Evolutionary conservation across 2,888 invertebrate genomes (phyloP), one percentile per base, ranked within the genome.

Genomic region (Latheticus oryzae): DNA sequence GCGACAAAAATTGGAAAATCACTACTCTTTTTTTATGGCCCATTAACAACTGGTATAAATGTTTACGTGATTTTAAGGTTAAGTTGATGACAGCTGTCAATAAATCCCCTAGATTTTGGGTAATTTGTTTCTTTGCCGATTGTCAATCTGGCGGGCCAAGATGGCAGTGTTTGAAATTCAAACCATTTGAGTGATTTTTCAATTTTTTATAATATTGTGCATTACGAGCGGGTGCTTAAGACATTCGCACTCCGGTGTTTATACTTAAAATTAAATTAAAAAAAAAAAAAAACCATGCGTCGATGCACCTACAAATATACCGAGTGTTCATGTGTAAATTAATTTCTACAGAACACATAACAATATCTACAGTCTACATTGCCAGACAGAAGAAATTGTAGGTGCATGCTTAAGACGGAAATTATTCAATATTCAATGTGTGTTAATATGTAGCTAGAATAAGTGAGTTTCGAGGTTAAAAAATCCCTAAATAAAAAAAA

Each of bases 311-410:
- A 66, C 64, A 64, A 48, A 19, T n/a, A n/a, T n/a, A 50, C 16
- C 12, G 3, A 12, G 38, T 50, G 50, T 37, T 15, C 5, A 19
- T 12, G 26, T 28, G 50, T 50, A 38, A n/a, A n/a, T n/a, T n/a
- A n/a, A n/a, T n/a, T n/a, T n/a, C n/a, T n/a, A 69, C 65, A 70
- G 61, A 70, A 68, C 64, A 69, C 65, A 66, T 58, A 64, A 69
- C 66, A 69, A 62, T n/a, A n/a, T 64, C 68, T 68, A 68, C 67
- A 65, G 61, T 69, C 68, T 70, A 70, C 64, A 58, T 68, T 66
- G 68, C 70, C 68, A 70, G 69, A 69, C 68, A 69, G 65, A 65
- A 67, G n/a, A n/a, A 67, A 58, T 65, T 70, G 68, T 68, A 70
- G 70, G 69, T 72, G 70, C 71, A 71, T 73, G 72, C 71, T n/a